Evolutionary conservation across 2,113 vertebrate species (phyloP).

Genomic region (Stegastes partitus): DNA sequence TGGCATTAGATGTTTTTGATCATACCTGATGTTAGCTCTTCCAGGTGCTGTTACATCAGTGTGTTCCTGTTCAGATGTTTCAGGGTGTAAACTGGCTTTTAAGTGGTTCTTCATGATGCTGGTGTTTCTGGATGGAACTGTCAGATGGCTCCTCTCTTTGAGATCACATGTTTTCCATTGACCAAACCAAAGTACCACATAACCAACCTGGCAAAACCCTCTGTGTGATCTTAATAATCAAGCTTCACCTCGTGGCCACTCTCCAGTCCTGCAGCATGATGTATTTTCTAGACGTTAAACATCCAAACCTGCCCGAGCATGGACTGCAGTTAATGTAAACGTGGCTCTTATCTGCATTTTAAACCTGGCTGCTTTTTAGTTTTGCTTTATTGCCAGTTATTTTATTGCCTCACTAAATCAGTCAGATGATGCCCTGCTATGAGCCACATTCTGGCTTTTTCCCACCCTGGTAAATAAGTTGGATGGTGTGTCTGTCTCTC

Average conservation of each 20-base stretch:
- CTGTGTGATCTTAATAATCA: background rate
- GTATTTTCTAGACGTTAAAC: background rate
- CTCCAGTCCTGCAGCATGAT: background rate
- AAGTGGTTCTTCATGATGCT: background rate
- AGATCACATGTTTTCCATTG: background rate
- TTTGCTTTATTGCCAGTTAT: background rate
- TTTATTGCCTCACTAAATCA: background rate
- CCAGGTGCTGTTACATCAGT: background rate
- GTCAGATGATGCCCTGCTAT: background rate
- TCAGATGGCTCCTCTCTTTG: background rate
- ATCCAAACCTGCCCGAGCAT: background rate
- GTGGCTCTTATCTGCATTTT: no score
- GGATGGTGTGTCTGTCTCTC: slow-evolving; percentile 5
- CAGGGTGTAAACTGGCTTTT: background rate
- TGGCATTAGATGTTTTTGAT: no score
- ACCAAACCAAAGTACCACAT: background rate
- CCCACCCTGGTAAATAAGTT: slow-evolving; percentile 7
- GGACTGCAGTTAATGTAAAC: background rate
- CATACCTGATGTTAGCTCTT: background rate
- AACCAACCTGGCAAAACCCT: background rate
- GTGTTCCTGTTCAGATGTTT: background rate
- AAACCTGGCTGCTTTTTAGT: no score
- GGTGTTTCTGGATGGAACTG: no score
- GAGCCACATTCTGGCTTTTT: background rate
- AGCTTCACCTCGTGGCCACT: background rate